Conservation (phyloP, 2,113 vertebrate genomes). For the Uria aalge region DNA sequence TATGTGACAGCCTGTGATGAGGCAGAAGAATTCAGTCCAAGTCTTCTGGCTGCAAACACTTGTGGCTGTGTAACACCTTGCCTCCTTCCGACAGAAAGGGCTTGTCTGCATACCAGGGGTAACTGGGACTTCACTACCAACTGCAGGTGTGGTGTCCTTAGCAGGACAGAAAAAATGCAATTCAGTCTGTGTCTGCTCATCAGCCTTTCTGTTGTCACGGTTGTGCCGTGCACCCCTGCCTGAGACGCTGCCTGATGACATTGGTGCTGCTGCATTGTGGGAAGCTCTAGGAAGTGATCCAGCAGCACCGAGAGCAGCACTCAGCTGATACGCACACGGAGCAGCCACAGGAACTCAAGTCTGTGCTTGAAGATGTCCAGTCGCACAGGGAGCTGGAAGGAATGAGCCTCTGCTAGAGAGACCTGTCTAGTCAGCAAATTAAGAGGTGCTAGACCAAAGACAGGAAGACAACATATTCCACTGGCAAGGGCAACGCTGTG, state of each 20-base stretch:
- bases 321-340: rapidly evolving
- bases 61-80: neutral
- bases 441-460: neutral
- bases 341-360: neutral
- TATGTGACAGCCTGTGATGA: neutral
- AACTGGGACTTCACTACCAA: neutral
- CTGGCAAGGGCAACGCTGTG: neutral
- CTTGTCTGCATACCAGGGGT: neutral
- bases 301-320: neutral
- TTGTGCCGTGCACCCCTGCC: neutral
- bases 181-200: neutral
- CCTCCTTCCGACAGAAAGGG: neutral
- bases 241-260: neutral
- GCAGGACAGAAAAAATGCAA: neutral
- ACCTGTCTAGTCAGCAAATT: neutral
- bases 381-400: neutral
- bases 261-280: neutral
- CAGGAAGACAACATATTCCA: neutral
- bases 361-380: neutral
- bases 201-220: neutral
- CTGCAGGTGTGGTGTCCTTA: neutral
- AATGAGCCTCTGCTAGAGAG: neutral
- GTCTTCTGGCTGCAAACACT: neutral
- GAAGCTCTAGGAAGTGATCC: neutral
- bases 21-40: neutral